Evolutionary conservation across 1,140 invertebrate genomes (phyloP).

Genomic region (Lepidurus apus): DNA sequence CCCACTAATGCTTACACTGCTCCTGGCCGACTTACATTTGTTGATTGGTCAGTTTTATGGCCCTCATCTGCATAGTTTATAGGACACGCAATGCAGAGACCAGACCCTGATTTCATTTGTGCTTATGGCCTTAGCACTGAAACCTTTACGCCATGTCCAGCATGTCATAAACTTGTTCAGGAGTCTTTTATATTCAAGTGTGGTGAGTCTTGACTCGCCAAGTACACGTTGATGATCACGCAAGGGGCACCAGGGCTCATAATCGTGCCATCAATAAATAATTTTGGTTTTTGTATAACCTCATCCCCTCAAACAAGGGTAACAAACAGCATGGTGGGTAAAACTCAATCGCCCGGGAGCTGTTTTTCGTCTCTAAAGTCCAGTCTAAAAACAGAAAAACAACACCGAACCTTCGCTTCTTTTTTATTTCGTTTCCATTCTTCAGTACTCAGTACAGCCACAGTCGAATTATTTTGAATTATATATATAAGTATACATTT

Average conservation of each 20-base stretch:
- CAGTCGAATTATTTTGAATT: too few species aligned
- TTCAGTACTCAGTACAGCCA: too few species aligned
- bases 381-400: too few species aligned
- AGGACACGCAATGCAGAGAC: background rate
- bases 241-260: background rate
- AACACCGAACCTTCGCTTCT: too few species aligned
- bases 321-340: too few species aligned
- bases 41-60: constrained; percentile 18
- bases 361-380: too few species aligned
- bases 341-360: too few species aligned
- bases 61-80: constrained; percentile 18
- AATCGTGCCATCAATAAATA: constrained; percentile 7
- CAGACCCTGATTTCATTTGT: background rate
- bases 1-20: background rate
- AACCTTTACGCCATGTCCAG: background rate
- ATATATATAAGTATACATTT: too few species aligned
- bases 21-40: constrained; percentile 3
- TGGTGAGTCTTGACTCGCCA: background rate
- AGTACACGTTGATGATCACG: constrained; percentile 5
- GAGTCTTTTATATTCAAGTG: constrained; percentile 2
- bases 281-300: background rate
- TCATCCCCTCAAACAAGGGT: background rate
- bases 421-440: too few species aligned
- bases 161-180: background rate
- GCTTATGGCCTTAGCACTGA: background rate